Evolutionary conservation across 2,797 vertebrate species (phyloP), one percentile per base, ranked within the genome.

Genomic region (Poeciliopsis paucimaculata): DNA sequence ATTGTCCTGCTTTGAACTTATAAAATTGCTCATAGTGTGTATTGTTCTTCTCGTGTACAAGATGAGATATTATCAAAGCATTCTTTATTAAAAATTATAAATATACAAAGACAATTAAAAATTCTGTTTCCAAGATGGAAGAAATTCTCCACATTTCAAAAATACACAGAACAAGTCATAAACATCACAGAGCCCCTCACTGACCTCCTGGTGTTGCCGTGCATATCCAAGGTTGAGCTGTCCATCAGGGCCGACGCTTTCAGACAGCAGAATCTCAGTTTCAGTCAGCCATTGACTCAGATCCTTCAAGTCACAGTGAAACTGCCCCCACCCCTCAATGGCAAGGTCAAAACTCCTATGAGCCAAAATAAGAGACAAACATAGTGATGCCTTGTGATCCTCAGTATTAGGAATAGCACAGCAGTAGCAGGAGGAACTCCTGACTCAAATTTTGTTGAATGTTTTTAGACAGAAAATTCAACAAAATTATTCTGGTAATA

Each of bases 301-400:
- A 82, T 99, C 97, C 2, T 93, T 98, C 77, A 97, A 93, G 78
- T 99, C 97, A 53, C 96, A 96, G 82, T 99, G 97, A 87, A 99
- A 98, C 83, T 96, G 96, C 39, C 96, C 95, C 98, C 98, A 98
- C 6, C 94, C 96, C 89, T 98, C 97, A 2, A 97, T 0, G 0
- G 97, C 95, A 7, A 94, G 93, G 49, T 98, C 97, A 57, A 97
- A 98, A 78, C 84, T 90, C 90, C 96, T 96, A 86, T 72, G 79
- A 45, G 53, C 76, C 4, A 60, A 77, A 57, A 77, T n/a, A n/a
- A 20, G 72, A 39, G 73, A 68, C 41, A 39, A 15, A 84, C 2
- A 43, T 7, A 72, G 16, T 2, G 1, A 20, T 10, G 55, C 20
- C n/a, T 36, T 4, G 26, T 80, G 16, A 49, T 49, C 47, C 6